Base-by-base conservation (phyloP, 2,113 vertebrate genomes). In the Calyptomena viridis region DNA sequence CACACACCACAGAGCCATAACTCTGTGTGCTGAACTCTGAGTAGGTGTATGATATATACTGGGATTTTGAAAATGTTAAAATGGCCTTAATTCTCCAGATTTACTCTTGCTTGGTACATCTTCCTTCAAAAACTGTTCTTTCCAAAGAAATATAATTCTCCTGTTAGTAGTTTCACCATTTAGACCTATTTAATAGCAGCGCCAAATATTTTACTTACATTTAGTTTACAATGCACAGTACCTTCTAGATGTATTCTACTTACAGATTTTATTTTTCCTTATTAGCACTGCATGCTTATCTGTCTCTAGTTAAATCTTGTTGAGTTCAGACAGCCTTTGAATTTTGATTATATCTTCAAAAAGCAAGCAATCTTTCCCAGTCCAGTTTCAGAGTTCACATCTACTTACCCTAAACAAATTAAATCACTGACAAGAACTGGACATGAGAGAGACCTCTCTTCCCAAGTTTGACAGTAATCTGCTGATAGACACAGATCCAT, bases 1-100 rank as follows among this genome's bases (percentile, higher is more conserved):
- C 19, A 23, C 5, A 8, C 6, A 7, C 14, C 16, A 18, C 0
- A 30, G 67, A 76, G 47, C 21, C 46, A 16, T 1, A 44, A n/a
- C 9, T 39, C 33, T 8, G 8, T 15, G 11, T 2, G 8, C 8
- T 58, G 9, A 28, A 24, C 50, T 66, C 50, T 33, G 30, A 67
- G 0, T 18, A 44, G 62, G 2, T 3, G 8, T 2, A 37, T 22
- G 17, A 58, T 14, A 27, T 2, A 37, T 14, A 15, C 14, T 0
- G 1, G 14, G 42, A 40, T 76, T 82, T 20, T 49, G 18, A 58
- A 68, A 89, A 46, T 5, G 4, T 47, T 62, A 47, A 73, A 83
- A 39, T 8, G 22, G 50, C 28, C 42, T 77, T 63, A 49, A 67
- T 19, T 77, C 39, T 77, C 20, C 5, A 3, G 63, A 47, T 24